Conservation (phyloP, 2,888 invertebrate species). For the Cremastobaeus sp. region DNA sequence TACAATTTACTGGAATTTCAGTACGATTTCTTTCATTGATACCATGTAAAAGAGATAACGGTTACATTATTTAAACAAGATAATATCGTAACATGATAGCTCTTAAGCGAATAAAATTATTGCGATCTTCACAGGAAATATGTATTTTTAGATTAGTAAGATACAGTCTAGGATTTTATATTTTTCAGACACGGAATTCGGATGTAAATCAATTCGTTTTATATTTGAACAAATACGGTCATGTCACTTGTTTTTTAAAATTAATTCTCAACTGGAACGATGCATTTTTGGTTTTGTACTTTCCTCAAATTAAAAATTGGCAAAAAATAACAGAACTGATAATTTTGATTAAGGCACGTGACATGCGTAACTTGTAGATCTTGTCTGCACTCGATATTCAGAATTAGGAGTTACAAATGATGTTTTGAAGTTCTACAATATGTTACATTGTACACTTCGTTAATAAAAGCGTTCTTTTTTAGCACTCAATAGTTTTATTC, state of each 20-base stretch:
- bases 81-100: slow-evolving; percentile 59
- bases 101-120: slow-evolving; percentile 52
- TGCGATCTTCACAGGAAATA: slow-evolving; percentile 64
- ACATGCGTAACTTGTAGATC: slow-evolving; percentile 40
- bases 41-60: slow-evolving; percentile 55
- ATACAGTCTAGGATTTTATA: slow-evolving; percentile 75
- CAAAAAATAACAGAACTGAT: no score
- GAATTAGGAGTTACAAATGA: slow-evolving; percentile 50
- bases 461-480: slow-evolving; percentile 61
- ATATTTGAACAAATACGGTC: slow-evolving; percentile 24
- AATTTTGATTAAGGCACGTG: slow-evolving; percentile 25
- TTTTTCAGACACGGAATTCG: slow-evolving; percentile 65
- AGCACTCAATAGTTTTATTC: slow-evolving; percentile 42
- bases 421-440: slow-evolving; percentile 53
- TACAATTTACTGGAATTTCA: slow-evolving; percentile 70
- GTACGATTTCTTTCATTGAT: slow-evolving; percentile 71
- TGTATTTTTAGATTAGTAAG: slow-evolving; percentile 73
- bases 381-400: slow-evolving; percentile 51
- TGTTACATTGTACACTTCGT: slow-evolving; percentile 58
- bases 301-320: no score
- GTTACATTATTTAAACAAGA: slow-evolving; percentile 47
- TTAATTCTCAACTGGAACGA: background rate
- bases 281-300: no score
- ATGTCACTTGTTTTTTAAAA: slow-evolving; percentile 23
- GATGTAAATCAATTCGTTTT: slow-evolving; percentile 51